Evolutionary conservation across 2,797 vertebrate genomes (phyloP), one percentile per base, ranked within the genome.

Genomic region (Linurgus olivaceus): DNA sequence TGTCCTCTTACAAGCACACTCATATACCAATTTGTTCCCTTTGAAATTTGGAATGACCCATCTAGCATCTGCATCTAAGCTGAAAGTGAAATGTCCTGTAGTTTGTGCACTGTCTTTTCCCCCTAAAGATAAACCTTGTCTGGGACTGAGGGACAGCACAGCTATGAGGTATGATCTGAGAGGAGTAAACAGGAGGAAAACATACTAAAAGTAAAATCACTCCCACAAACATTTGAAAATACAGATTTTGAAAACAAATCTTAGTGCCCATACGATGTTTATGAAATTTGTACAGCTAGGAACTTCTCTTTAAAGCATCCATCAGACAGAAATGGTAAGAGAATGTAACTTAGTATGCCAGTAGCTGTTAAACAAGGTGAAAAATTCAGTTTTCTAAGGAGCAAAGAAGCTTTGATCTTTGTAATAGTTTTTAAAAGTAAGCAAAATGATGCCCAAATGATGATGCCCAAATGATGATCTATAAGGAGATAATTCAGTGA

Each of bases 401-500:
- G 28, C 10, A 8, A 62, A 58, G 37, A 68, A 45, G 15, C 18
- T 61, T 93, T 17, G 38, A 0, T 57, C 31, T 18, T 62, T 57
- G 16, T 50, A 24, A 28, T 6, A n/a, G 17, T 58, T 81, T 66
- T 75, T 86, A 26, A 38, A 75, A 91, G 28, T 48, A 62, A 62
- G n/a, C 52, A 63, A 65, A 78, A n/a, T 4, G 8, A 75, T n/a
- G 48, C 13, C 20, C 26, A 29, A 40, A 40, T 40, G 3, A 35
- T 61, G 18, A 17, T 24, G 48, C 13, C 20, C 26, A 29, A 40
- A 40, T 40, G 3, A 35, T 61, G 18, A 17, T 24, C 23, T 33
- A 0, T 35, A 62, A 28, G 0, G 2, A 51, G 44, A 6, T 59
- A 21, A 50, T 31, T 35, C 13, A 48, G 23, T 61, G 42, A 65